Conservation (phyloP, 2,888 invertebrate species). For the Standfussiana lucernea region DNA sequence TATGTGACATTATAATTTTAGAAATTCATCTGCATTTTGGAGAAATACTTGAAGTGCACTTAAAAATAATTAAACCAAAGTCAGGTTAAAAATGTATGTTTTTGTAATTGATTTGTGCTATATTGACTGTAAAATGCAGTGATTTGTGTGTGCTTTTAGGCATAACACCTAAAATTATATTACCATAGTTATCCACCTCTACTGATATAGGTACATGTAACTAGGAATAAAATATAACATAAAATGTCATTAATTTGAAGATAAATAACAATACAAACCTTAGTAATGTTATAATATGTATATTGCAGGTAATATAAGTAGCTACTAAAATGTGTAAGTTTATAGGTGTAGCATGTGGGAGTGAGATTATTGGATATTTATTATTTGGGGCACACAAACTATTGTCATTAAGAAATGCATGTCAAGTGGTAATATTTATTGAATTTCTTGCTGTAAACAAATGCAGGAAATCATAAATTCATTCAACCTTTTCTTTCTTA, state of each 20-base stretch:
- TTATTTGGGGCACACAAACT: slow-evolving; percentile 47
- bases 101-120: slow-evolving; percentile 27
- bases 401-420: slow-evolving; percentile 41
- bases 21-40: slow-evolving; percentile 53
- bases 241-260: slow-evolving; percentile 43
- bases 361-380: slow-evolving; percentile 71
- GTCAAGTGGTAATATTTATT: slow-evolving; percentile 24
- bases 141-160: slow-evolving; percentile 36
- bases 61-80: slow-evolving; percentile 43
- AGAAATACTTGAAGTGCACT: slow-evolving; percentile 61
- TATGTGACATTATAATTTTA: slow-evolving; percentile 45
- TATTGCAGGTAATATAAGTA: slow-evolving; percentile 59
- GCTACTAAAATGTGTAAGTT: slow-evolving; percentile 46
- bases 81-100: slow-evolving; percentile 30
- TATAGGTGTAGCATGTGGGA: slow-evolving; percentile 56
- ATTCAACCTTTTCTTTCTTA: slow-evolving; percentile 21
- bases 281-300: slow-evolving; percentile 43
- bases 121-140: slow-evolving; percentile 31
- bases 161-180: slow-evolving; percentile 51
- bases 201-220: slow-evolving; percentile 52
- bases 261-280: slow-evolving; percentile 49
- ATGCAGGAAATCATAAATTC: slow-evolving; percentile 19
- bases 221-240: slow-evolving; percentile 39
- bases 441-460: slow-evolving; percentile 2
- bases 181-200: slow-evolving; percentile 64